Evolutionary conservation across 2,888 invertebrate species (phyloP), one percentile per base, ranked within the genome.

Genomic region (Corbicula japonica): DNA sequence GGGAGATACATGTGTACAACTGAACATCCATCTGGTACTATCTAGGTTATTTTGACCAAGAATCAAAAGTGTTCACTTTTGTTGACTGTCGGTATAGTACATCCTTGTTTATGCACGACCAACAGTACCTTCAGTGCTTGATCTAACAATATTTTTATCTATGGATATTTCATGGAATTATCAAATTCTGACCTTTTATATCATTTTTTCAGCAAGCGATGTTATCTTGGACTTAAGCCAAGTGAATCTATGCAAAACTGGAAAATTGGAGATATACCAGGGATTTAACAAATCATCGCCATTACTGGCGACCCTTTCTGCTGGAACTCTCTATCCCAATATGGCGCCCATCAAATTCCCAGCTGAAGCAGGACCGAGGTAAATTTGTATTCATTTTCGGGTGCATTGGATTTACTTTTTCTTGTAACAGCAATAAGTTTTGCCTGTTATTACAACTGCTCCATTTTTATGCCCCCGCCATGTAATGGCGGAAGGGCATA

Each of bases 201-300:
- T 58, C n/a, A 21, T 21, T 23, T 44, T 60, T 52, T n/a, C 52
- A 71, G 71, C 1, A 3, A 32, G n/a, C 26, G 35, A 61, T 62
- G 30, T 52, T 1, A 62, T 62, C 1, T 50, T 76, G 4, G 54
- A 63, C 1, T 8, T 78, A 18, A 69, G 54, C 4, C 54, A 50
- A 23, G 56, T 78, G 38, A 70, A 58, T 26, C 46, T 83, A 38
- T 71, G 70, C 60, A 61, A 48, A 12, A 74, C 41, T 21, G 54
- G 68, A 28, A 79, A 60, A 6, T 46, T 83, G 0, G 61, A 76
- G 5, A 71, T 83, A 6, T 83, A 74, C 73, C 69, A 70, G 34
- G 83, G 83, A 12, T 34, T 58, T 30, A 41, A 60, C 21, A 61
- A 69, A 30, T 44, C 52, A 0, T 61, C 72, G 10, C 30, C n/a